These are phyloP conservation scores for Sphaeridia pumilis DNA, from an alignment of 2,888 invertebrate species.

Conservation along the genomic window DNA sequence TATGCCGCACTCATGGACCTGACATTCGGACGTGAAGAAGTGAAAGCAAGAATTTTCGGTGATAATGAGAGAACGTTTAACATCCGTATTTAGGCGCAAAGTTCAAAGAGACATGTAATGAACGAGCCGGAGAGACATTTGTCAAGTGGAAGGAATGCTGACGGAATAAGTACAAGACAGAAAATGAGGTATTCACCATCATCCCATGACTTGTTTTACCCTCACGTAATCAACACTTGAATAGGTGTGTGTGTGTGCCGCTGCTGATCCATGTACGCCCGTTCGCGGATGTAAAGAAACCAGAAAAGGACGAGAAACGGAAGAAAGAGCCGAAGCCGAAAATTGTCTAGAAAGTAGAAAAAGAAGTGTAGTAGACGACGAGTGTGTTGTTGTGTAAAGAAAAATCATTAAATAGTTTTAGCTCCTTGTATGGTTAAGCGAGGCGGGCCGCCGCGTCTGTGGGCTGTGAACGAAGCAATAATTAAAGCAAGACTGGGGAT, in stretches of 20 bases:
- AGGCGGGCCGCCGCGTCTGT: conserved; percentile 27
- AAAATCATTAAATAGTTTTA: conserved; percentile 36
- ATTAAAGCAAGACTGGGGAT: conserved; percentile 34
- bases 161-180: neutral
- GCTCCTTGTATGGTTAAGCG: conserved; percentile 33
- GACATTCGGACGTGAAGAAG: no score
- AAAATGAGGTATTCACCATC: neutral
- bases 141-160: neutral
- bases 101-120: no score
- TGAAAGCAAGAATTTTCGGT: no score
- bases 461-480: no score
- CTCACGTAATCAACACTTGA: conserved; percentile 2
- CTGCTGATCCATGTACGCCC: no score
- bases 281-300: no score
- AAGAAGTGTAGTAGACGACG: neutral
- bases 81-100: no score
- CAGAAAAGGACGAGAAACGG: neutral
- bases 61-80: no score
- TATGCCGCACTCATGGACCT: no score
- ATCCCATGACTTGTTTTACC: neutral
- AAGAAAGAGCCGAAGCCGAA: neutral
- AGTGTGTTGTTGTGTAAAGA: neutral
- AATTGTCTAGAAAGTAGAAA: neutral
- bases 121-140: no score
- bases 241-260: no score